Conservation (phyloP, 2,888 invertebrate genomes). For the Lepas anatifera region DNA sequence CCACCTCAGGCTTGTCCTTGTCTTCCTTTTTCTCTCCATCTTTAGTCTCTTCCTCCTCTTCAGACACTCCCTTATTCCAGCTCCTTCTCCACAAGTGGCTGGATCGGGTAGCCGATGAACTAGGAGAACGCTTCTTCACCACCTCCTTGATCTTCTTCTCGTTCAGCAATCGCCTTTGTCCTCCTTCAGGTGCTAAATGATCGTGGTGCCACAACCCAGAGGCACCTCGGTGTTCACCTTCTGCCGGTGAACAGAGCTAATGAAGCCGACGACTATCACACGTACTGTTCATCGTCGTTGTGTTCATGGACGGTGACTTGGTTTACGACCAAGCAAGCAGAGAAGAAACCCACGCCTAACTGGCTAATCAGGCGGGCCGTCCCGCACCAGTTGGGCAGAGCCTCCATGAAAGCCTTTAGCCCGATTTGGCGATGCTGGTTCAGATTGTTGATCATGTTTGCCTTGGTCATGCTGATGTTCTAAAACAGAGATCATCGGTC, state of each 20-base stretch:
- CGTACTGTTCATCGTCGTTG: conserved; percentile 96
- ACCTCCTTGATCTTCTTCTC: conserved; percentile 91
- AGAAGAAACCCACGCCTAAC: conserved; percentile 99
- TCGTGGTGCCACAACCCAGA: conserved; percentile 86
- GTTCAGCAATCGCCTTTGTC: conserved; percentile 91
- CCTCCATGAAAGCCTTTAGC: conserved; percentile 99
- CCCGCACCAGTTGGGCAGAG: conserved; percentile 96
- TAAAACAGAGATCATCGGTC: conserved; percentile 23
- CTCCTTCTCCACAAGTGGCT: conserved; percentile 87
- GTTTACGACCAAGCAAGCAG: conserved; percentile 93
- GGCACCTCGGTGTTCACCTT: conserved; percentile 59
- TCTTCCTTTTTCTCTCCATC: conserved; percentile 44
- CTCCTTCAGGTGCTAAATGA: conserved; percentile 87
- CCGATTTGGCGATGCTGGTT: conserved; percentile 99
- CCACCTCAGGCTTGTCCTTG: conserved; percentile 51
- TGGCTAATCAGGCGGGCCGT: conserved; percentile 99
- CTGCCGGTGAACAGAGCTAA: conserved; percentile 95
- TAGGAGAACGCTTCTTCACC: conserved; percentile 98
- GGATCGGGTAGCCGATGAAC: conserved; percentile 98
- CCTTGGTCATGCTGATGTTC: conserved; percentile 98
- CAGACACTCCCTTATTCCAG: conserved; percentile 90
- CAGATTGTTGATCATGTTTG: conserved; percentile 94
- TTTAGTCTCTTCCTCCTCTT: conserved; percentile 63
- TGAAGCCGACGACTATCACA: conserved; percentile 98
- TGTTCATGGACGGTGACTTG: conserved; percentile 81